phyloP scores from a whole-genome alignment of 2,113 vertebrate genomes.

The Gobius niger region DNA sequence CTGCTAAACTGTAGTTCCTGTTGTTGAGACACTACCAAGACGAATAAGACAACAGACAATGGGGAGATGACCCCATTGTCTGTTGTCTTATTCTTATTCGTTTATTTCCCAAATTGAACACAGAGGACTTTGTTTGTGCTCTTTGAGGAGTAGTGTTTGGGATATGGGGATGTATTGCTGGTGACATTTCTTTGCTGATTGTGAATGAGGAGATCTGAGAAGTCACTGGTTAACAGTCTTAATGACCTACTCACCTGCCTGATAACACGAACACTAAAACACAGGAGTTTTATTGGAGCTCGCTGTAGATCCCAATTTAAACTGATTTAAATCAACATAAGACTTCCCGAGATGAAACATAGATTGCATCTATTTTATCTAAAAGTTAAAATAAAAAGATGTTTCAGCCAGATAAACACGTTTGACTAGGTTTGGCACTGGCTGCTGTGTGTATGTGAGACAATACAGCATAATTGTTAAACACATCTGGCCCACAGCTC shows the following conservation, averaged over 20 bases:
- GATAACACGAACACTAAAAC: background rate
- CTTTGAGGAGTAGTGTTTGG: background rate
- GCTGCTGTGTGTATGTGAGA: no score
- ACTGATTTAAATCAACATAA: background rate
- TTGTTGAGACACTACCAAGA: conserved; percentile 6
- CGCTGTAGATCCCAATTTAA: background rate
- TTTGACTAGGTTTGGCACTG: no score
- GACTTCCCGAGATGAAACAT: no score
- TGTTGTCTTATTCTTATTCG: background rate
- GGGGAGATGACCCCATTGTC: no score
- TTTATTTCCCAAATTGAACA: background rate
- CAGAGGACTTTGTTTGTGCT: background rate
- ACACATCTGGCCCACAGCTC: no score
- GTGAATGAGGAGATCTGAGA: background rate
- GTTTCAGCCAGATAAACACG: no score
- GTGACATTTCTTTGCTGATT: background rate
- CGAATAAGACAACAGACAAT: no score
- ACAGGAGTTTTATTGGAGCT: background rate
- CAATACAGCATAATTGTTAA: no score
- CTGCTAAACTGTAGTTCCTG: background rate
- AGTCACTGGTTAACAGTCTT: background rate
- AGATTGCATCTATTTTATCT: no score
- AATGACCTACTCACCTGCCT: conserved; percentile 1
- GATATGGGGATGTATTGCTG: background rate
- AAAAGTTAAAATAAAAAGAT: no score